Evolutionary conservation across 2,888 invertebrate genomes (phyloP), one percentile per base, ranked within the genome.

Genomic region (Andrena fulva): DNA sequence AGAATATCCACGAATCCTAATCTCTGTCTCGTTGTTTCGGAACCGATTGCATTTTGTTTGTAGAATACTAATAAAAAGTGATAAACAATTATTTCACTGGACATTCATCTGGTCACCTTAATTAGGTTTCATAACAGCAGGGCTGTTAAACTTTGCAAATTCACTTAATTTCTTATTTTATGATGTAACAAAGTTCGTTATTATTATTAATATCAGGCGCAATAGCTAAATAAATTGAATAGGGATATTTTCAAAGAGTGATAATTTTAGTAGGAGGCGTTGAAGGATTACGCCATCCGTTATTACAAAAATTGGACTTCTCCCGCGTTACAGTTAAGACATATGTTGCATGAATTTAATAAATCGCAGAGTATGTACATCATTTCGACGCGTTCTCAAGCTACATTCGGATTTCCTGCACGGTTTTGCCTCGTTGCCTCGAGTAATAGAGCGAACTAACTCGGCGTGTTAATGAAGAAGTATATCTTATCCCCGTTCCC

Each of bases 391-490:
- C 73, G 48, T 52, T 20, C 10, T 52, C 60, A 67, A 52, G 63
- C 27, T 62, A 68, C 16, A 59, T 33, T 56, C 66, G 60, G 42
- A 71, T 82, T 75, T 75, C 56, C 70, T 67, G 63, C 29, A 29
- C 48, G 54, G 67, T 5, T 29, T 66, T 70, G 77, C 62, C 54
- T 70, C 54, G 74, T 71, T 70, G 70, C 80, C 70, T 31, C 62
- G 48, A 68, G 80, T 67, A 75, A 75, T 75, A 70, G 62, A 75
- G 52, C 75, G 71, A 35, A 33, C 50, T 31, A 63, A 52, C 82
- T 48, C 42, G 20, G n/a, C 54, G 62, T 75, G 75, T 80, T 80
- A 80, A 82, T 82, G 82, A 82, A 82, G 70, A 75, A 82, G 69
- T 80, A 80, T 73, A 80, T 62, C 70, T 68, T 73, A 63, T 64